These are phyloP conservation scores for Myanophis thanlyinensis DNA, from an alignment of 2,113 vertebrate genomes.

Conservation along the genomic window DNA sequence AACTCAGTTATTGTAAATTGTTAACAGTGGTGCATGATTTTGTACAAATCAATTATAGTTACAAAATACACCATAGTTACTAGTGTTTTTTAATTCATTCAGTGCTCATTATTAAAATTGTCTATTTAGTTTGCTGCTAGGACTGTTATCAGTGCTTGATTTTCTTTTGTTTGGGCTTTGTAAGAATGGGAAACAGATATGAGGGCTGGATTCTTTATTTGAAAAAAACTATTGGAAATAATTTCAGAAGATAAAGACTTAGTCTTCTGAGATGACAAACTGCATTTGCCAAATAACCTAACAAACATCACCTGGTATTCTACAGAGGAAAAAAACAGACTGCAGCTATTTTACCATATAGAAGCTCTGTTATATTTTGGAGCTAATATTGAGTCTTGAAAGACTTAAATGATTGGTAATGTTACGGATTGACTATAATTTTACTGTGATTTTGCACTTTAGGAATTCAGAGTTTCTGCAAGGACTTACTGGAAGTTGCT, in stretches of 20 bases:
- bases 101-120: not conserved
- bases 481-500: slow-evolving; percentile 94
- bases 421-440: not conserved
- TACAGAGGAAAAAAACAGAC: not conserved
- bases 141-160: not conserved
- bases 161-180: not conserved
- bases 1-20: not conserved
- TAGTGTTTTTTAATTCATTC: not conserved
- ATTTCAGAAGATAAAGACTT: not conserved
- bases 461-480: slow-evolving; percentile 98
- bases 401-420: not conserved
- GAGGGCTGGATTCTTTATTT: not conserved
- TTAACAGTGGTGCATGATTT: not conserved
- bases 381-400: not conserved
- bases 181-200: not conserved
- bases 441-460: not conserved
- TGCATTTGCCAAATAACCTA: not conserved
- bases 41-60: not conserved
- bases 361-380: not conserved
- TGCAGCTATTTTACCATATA: not conserved
- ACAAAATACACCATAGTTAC: not conserved
- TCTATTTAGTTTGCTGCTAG: not conserved
- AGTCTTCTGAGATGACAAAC: not conserved
- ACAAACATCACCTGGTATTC: not conserved
- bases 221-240: not conserved